Percentiles rank a stretch among this genome's conserved stretches.
These are phyloP conservation scores for Hirtodrosophila confusa DNA, from an alignment of 2,888 invertebrate species.

Conservation along the genomic window DNA sequence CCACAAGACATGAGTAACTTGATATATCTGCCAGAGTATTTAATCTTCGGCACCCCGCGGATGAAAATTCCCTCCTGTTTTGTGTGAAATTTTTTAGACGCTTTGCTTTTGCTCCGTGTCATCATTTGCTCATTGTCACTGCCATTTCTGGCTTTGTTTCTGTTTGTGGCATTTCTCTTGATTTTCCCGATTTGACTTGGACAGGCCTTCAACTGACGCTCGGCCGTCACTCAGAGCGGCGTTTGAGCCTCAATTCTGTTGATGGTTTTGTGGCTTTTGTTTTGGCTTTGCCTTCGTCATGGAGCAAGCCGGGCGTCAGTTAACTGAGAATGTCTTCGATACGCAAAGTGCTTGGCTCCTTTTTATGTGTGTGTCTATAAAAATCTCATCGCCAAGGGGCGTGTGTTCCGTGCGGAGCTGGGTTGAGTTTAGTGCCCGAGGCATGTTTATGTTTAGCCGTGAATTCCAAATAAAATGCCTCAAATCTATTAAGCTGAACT, in stretches of 20 bases:
- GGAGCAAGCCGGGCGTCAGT: conserved; percentile 11
- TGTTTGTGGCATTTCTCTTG: conserved; percentile 3
- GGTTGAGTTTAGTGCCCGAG: not conserved
- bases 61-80: not conserved
- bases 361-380: conserved; percentile 61
- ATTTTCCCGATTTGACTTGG: too few species aligned
- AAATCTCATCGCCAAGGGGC: conserved; percentile 27
- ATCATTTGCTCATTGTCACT: conserved; percentile 52
- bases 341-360: conserved; percentile 58
- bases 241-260: conserved; percentile 36
- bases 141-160: conserved; percentile 7
- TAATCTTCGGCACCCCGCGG: not conserved
- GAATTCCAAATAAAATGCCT: conserved; percentile 10
- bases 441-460: conserved; percentile 25
- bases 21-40: not conserved
- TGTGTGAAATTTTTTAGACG: conserved; percentile 16
- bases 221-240: conserved; percentile 7
- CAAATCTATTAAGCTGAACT: conserved; percentile 18
- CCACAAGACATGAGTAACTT: too few species aligned
- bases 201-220: not conserved
- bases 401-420: too few species aligned
- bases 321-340: conserved; percentile 58
- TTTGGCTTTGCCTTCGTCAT: conserved; percentile 37
- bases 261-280: conserved; percentile 65
- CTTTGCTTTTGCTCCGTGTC: conserved; percentile 31